phyloP scores from a whole-genome alignment of 92 coral and sea anemone genomes.

The Bergia sp. region DNA sequence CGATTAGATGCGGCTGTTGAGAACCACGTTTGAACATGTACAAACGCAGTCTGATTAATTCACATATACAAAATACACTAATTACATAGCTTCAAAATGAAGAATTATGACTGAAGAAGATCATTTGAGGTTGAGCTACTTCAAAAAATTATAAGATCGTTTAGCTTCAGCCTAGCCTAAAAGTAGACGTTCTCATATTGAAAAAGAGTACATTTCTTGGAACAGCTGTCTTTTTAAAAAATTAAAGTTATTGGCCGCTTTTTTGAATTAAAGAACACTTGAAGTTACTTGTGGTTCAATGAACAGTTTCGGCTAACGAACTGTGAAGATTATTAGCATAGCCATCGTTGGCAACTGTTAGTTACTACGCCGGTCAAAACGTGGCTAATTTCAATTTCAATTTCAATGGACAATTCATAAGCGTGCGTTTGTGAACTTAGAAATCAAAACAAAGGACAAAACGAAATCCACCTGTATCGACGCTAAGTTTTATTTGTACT shows the following conservation, averaged over 20 bases:
- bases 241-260: neutral
- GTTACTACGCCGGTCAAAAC: neutral
- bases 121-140: no score
- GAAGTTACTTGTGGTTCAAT: neutral
- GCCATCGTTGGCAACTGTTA: neutral
- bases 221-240: neutral
- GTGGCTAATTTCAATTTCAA: constrained; percentile 3
- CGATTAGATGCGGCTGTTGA: no score
- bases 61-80: no score
- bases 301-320: neutral
- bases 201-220: neutral
- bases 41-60: no score
- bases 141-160: no score
- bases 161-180: no score
- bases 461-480: neutral
- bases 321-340: neutral
- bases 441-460: neutral
- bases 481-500: neutral
- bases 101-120: no score
- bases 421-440: neutral
- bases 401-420: neutral
- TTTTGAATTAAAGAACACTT: neutral
- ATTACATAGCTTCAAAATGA: no score
- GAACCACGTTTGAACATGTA: no score
- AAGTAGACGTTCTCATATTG: no score